These are phyloP conservation scores for Himantopus leucocephalus DNA, from an alignment of 2,113 vertebrate genomes.

Conservation along the genomic window DNA sequence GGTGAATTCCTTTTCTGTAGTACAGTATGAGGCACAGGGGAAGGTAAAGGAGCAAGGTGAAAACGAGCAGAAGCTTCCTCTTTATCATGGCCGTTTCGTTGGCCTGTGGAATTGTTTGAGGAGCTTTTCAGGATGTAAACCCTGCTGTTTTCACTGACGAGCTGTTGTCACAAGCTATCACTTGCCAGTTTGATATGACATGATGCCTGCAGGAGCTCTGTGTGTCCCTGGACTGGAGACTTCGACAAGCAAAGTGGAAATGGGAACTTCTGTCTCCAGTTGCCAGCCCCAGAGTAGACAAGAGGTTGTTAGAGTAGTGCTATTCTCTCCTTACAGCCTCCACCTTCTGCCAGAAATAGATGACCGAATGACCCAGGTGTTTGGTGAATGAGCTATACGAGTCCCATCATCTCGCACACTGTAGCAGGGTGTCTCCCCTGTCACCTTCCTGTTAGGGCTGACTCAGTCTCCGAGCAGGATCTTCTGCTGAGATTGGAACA, in stretches of 20 bases:
- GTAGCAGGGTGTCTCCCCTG: background rate
- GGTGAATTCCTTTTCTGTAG: fast-evolving
- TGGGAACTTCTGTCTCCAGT: background rate
- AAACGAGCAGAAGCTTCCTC: background rate
- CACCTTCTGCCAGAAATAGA: background rate
- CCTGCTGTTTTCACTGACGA: background rate
- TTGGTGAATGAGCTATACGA: background rate
- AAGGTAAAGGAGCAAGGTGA: background rate
- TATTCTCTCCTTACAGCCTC: background rate
- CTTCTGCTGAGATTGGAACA: background rate
- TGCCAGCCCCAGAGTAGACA: background rate
- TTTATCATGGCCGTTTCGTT: fast-evolving
- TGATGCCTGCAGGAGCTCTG: background rate
- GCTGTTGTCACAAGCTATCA: background rate
- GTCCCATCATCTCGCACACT: fast-evolving
- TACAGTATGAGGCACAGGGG: fast-evolving
- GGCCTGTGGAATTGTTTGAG: background rate
- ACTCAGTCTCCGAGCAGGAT: background rate
- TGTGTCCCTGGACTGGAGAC: background rate
- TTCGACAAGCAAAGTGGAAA: background rate
- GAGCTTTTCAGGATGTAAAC: background rate
- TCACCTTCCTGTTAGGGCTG: background rate
- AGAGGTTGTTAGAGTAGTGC: background rate
- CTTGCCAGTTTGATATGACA: background rate
- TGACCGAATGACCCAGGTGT: background rate